phyloP scores from a whole-genome alignment of 2,888 invertebrate genomes.

The Bimastos eiseni region DNA sequence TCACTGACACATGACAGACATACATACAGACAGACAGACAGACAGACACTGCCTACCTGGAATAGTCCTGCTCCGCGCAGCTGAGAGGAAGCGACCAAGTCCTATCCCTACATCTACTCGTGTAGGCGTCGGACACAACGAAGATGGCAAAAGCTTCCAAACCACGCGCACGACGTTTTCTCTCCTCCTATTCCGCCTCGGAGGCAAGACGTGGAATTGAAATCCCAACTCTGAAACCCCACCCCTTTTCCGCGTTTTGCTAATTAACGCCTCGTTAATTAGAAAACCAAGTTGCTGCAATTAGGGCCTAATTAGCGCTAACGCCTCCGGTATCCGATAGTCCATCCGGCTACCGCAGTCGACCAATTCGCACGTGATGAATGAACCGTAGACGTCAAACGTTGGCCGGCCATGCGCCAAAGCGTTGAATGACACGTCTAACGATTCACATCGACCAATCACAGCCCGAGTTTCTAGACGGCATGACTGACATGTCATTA shows the following conservation, averaged over 20 bases:
- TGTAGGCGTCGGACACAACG: neutral
- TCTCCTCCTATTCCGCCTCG: neutral
- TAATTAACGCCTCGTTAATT: neutral
- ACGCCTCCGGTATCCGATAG: neutral
- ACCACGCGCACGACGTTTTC: neutral
- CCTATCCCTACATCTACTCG: neutral
- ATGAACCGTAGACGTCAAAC: neutral
- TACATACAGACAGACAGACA: neutral
- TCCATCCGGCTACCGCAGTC: neutral
- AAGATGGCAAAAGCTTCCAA: neutral
- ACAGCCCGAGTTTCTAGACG: neutral
- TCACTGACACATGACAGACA: no score
- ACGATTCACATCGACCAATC: neutral
- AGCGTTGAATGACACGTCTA: neutral
- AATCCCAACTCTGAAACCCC: neutral
- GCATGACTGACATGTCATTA: neutral
- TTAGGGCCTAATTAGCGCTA: neutral
- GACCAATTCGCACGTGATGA: constrained; percentile 4
- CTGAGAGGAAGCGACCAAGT: neutral
- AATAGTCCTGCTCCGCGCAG: neutral
- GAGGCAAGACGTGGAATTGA: neutral
- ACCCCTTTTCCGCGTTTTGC: neutral
- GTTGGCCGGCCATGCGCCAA: neutral
- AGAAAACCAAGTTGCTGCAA: neutral
- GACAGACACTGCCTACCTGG: neutral